Percentiles rank a stretch among this genome's conserved stretches.
These are phyloP conservation scores for Poecilia velifera DNA, from an alignment of 2,797 vertebrate genomes.

Conservation along the genomic window DNA sequence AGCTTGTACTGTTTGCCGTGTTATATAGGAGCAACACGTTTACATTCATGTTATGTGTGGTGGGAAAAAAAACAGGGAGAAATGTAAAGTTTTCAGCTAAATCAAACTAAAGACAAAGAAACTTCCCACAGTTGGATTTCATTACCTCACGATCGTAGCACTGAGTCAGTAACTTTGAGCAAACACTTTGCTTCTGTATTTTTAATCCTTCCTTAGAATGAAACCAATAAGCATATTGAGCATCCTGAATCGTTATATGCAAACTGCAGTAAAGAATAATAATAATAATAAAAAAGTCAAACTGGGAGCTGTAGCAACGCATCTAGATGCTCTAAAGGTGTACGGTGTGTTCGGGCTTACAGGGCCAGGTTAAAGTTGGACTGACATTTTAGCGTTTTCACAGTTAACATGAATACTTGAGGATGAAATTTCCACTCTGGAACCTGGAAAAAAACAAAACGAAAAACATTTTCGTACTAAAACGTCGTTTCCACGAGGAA, in stretches of 20 bases:
- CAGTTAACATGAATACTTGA: no score
- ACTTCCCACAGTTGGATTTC: neutral
- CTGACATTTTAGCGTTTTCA: no score
- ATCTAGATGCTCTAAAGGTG: neutral
- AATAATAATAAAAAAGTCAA: neutral
- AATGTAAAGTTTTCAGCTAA: neutral
- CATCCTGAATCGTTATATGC: no score
- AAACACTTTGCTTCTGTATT: neutral
- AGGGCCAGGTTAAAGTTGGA: no score
- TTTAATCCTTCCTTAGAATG: neutral
- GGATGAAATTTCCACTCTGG: no score
- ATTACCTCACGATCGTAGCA: neutral
- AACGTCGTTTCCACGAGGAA: no score
- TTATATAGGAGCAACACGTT: neutral
- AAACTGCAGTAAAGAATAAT: neutral
- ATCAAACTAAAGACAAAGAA: neutral
- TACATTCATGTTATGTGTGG: neutral
- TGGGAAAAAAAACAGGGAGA: neutral
- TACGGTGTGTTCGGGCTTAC: no score
- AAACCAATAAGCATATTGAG: neutral
- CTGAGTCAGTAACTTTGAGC: neutral
- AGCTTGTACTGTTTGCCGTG: neutral
- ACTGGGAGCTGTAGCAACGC: neutral
- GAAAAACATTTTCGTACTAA: no score
- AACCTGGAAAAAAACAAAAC: no score